Evolutionary conservation across 2,113 vertebrate genomes (phyloP).

Genomic region (Fregata magnificens): DNA sequence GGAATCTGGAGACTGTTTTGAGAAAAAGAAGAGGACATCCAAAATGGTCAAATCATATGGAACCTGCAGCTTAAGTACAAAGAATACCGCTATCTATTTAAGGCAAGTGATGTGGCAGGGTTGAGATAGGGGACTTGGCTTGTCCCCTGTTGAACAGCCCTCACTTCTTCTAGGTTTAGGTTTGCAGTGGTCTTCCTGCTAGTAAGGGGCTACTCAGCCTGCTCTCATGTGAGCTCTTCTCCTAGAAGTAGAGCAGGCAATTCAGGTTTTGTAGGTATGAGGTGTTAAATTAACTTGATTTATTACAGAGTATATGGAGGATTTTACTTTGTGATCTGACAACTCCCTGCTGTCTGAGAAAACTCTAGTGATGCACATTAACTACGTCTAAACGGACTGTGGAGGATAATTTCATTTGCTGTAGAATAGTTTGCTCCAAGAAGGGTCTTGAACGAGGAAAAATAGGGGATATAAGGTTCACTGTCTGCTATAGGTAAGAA

Average conservation of each 20-base stretch:
- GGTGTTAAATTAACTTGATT: slow-evolving; percentile 11
- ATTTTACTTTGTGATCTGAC: slow-evolving; percentile 12
- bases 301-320: neutral
- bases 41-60: neutral
- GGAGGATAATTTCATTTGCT: slow-evolving; percentile 7
- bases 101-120: neutral
- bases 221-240: neutral
- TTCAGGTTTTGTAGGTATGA: neutral
- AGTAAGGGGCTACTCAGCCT: neutral
- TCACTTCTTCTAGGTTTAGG: neutral
- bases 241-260: neutral
- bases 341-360: neutral
- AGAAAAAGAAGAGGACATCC: neutral
- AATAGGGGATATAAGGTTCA: neutral
- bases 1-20: neutral
- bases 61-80: neutral
- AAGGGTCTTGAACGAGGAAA: neutral
- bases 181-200: neutral
- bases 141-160: neutral
- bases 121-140: neutral
- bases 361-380: neutral
- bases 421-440: neutral
- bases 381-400: neutral
- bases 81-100: neutral
- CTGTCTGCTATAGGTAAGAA: neutral